phyloP scores from a whole-genome alignment of 2,888 invertebrate genomes.

The Scaeva pyrastri region DNA sequence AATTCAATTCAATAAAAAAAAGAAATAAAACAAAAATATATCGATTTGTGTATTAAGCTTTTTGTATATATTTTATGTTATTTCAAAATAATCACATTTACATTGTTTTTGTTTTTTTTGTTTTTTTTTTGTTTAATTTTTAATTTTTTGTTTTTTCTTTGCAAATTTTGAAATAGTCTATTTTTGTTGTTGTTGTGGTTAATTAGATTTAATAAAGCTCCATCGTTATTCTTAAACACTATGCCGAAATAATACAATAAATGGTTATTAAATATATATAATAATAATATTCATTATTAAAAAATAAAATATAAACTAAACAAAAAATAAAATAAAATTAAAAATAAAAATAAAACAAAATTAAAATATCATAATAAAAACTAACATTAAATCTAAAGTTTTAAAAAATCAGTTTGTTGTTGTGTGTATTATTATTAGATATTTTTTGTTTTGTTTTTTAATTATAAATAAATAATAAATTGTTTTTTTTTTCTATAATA shows the following conservation, averaged over 20 bases:
- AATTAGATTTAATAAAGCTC: slow-evolving; percentile 77
- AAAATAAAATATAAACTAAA: slow-evolving; percentile 49
- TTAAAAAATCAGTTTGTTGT: slow-evolving; percentile 74
- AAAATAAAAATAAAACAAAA: slow-evolving; percentile 51
- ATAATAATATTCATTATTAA: slow-evolving; percentile 58
- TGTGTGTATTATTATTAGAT: slow-evolving; percentile 57
- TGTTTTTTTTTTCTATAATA: slow-evolving; percentile 72
- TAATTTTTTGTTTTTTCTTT: slow-evolving; percentile 29
- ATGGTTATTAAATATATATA: slow-evolving; percentile 56
- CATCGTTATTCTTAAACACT: slow-evolving; percentile 75
- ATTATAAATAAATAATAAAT: slow-evolving; percentile 75
- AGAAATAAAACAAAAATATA: slow-evolving; percentile 11
- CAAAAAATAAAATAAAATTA: slow-evolving; percentile 32
- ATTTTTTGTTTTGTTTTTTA: slow-evolving; percentile 51
- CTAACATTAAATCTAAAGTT: slow-evolving; percentile 72
- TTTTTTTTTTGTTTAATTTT: slow-evolving; percentile 13
- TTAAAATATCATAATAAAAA: slow-evolving; percentile 56
- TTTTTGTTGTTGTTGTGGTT: slow-evolving; percentile 61
- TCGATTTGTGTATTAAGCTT: slow-evolving; percentile 69
- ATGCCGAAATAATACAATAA: slow-evolving; percentile 74
- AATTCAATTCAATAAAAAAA: neutral
- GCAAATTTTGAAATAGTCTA: slow-evolving; percentile 74
- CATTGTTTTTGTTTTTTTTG: slow-evolving; percentile 51
- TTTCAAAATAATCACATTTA: slow-evolving; percentile 76
- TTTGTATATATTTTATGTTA: slow-evolving; percentile 73